A percentile compares a stretch with the other conserved stretches of the same genome.
These are phyloP conservation scores for Trachymyrmex cornetzi DNA, from an alignment of 1,140 invertebrate species.

Conservation along the genomic window DNA sequence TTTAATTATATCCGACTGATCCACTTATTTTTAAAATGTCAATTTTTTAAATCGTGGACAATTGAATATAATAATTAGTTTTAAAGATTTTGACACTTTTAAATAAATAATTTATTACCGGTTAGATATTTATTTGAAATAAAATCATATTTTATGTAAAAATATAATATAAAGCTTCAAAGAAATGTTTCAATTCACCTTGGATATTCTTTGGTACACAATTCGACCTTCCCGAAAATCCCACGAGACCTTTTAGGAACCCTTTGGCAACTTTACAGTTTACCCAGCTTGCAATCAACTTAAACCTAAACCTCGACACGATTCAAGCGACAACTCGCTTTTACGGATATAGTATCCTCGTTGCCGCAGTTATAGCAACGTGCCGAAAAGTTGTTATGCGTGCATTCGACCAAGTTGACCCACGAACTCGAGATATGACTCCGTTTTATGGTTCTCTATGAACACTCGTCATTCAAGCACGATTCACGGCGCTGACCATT, in stretches of 20 bases:
- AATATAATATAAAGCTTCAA: not conserved
- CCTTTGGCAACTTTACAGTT: conserved; percentile 4
- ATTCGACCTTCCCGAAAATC: not conserved
- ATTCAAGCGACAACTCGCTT: conserved; percentile 7
- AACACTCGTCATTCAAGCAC: not conserved
- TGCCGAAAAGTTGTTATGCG: conserved; percentile 39
- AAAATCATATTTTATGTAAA: not conserved
- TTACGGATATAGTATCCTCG: not conserved
- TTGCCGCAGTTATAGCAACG: not conserved
- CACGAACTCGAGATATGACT: not conserved
- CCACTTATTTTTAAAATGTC: not conserved
- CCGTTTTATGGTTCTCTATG: conserved; percentile 25
- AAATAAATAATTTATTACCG: not conserved
- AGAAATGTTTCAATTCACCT: not conserved
- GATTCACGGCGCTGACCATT: conserved; percentile 5
- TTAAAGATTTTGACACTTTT: not conserved
- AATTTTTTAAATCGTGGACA: not conserved
- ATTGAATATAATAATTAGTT: not conserved
- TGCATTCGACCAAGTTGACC: conserved; percentile 1
- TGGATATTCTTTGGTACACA: not conserved
- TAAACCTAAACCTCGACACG: not conserved
- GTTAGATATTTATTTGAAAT: not conserved
- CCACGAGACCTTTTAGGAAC: not conserved
- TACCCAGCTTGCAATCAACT: not conserved
- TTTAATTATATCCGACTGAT: not conserved